Base-by-base conservation (phyloP, 2,888 invertebrate species). In the Embidobia sp. region DNA sequence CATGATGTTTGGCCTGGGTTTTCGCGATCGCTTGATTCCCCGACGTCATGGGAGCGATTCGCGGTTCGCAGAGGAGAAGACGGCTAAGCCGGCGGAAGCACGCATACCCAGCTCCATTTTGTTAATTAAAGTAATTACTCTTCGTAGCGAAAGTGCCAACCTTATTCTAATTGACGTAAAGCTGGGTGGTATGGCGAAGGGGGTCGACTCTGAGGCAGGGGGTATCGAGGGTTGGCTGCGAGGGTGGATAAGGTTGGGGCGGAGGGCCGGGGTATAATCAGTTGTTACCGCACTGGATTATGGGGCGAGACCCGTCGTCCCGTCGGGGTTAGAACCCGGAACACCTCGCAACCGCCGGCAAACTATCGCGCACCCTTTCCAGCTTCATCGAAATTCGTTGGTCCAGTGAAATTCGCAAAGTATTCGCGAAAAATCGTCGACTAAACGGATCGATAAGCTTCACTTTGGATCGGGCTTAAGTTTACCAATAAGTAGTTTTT, bases 101-200 rank as follows among this genome's bases (percentile, higher is more conserved):
- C 79, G 79, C 85, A 83, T 85, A 85, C 83, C 85, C 83, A 83
- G 85, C 86, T 89, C 90, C 90, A 90, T 90, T 90, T 90, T 90
- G 90, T 90, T 90, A 90, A 90, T 90, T 90, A 90, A 90, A 90
- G 90, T 90, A 90, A 90, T 90, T 90, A 90, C 90, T 90, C 90
- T 90, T 90, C 90, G 89, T 89, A 89, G 85, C 87, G 89, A 88
- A 90, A 90, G 90, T 90, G 90, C 90, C 90, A 90, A 89, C 90
- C 90, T 90, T 90, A 90, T 90, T 90, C 90, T 90, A 90, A 90
- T 90, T 90, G 90, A 90, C 90, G 90, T 88, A 88, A 87, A 89
- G 88, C 90, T 88, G 83, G 84, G 83, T 82, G 85, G 85, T 81
- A 80, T 66, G 83, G 82, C 75, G 75, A 66, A 74, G 61, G 64